Base-by-base conservation (phyloP, 2,797 vertebrate genomes). In the Amniataba percoides region DNA sequence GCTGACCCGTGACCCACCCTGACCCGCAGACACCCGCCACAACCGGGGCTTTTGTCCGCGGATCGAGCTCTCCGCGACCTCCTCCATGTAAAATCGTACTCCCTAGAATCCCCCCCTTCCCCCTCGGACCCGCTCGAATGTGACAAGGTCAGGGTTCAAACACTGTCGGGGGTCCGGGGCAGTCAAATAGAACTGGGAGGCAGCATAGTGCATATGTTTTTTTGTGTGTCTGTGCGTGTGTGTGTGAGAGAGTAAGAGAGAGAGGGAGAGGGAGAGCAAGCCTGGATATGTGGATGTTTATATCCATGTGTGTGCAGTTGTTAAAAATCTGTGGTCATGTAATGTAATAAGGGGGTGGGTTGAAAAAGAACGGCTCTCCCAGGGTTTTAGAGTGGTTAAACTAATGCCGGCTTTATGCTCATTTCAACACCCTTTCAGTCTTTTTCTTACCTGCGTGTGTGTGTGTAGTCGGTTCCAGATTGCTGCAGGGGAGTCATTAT, bases 91-190 rank as follows among this genome's bases (percentile, higher is more conserved):
- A 91, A 90, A 92, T 87, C 59, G 75, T 83, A 91, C 68, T 90
- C 70, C 88, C 70, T 34, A 80, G 68, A 85, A 87, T n/a, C 71
- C 71, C 2, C 48, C 72, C 75, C 25, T 48, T 16, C 79, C 85
- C 70, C 78, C 71, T 65, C 63, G 66, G 79, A 88, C 63, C 78
- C 87, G 85, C 86, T 91, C 62, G 67, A 93, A 93, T 92, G 90
- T 91, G 92, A 95, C 94, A 91, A 91, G 94, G 95, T 95, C 93
- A 95, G 89, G 81, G 92, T 93, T 92, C 92, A 93, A 87, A 90
- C 88, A 82, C 89, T 88, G 91, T 87, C 82, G 85, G 88, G 80
- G 90, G 89, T 85, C 84, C n/a, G 45, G 73, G 83, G 91, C 87
- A 84, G 87, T 91, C 88, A 82, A 83, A 91, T 72, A 88, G 87